Percentiles rank a stretch among this genome's conserved stretches.
Evolutionary conservation across 2,888 invertebrate species (phyloP).

Genomic region (Minunthozetes semirufus): DNA sequence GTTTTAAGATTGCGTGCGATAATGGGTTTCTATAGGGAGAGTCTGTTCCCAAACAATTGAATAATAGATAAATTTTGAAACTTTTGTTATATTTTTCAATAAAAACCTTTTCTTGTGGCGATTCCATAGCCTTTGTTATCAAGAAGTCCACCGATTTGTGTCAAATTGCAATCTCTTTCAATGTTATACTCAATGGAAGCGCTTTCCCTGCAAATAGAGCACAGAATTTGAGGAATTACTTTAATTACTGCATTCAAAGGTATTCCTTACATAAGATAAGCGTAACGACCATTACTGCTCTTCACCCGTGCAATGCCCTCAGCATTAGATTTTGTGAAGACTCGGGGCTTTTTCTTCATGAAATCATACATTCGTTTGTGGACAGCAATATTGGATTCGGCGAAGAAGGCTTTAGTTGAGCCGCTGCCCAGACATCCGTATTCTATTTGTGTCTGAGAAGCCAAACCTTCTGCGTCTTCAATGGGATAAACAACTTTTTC

Average conservation of each 20-base stretch:
- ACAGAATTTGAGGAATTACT: too few relatives aligned
- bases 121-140: conserved; percentile 55
- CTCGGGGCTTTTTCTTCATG: conserved; percentile 47
- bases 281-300: conserved; percentile 49
- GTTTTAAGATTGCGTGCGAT: conserved; percentile 61
- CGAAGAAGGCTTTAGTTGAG: conserved; percentile 86
- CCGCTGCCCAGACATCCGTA: conserved; percentile 87
- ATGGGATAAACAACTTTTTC: conserved; percentile 67
- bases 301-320: conserved; percentile 59
- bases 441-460: conserved; percentile 91
- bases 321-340: conserved; percentile 52
- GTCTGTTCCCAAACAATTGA: conserved; percentile 51
- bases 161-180: conserved; percentile 52
- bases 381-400: conserved; percentile 44
- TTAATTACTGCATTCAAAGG: not conserved
- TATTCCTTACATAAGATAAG: conserved; percentile 49
- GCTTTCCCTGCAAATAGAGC: conserved; percentile 47
- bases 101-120: conserved; percentile 42
- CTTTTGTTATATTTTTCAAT: not conserved
- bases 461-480: conserved; percentile 87
- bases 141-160: conserved; percentile 53
- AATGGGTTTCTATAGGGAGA: conserved; percentile 88
- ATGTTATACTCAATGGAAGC: conserved; percentile 52
- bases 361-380: conserved; percentile 52
- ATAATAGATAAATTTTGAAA: not conserved